phyloP scores from a whole-genome alignment of 1,140 invertebrate genomes.

The Leptinotarsa lineolata region DNA sequence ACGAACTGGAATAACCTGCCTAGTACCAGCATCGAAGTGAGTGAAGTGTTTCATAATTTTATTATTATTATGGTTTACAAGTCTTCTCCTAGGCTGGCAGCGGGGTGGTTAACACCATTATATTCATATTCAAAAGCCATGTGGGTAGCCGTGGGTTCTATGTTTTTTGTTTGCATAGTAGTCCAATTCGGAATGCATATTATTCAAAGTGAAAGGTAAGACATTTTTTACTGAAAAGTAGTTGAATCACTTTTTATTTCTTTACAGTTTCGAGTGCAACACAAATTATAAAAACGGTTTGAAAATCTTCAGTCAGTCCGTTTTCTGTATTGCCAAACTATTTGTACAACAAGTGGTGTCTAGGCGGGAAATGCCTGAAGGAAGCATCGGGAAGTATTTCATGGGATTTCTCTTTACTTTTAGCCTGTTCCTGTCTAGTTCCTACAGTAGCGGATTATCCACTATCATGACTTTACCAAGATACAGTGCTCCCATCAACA shows the following conservation, averaged over 20 bases:
- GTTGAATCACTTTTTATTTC: neutral
- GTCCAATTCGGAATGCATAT: neutral
- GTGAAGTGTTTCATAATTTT: no score
- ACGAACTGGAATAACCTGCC: constrained; percentile 63
- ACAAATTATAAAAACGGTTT: neutral
- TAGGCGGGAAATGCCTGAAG: constrained; percentile 19
- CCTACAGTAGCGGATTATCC: constrained; percentile 61
- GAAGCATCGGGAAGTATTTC: constrained; percentile 31
- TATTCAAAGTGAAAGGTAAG: neutral
- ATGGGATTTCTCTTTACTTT: constrained; percentile 55
- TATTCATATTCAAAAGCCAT: constrained; percentile 41
- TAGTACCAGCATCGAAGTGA: constrained; percentile 62
- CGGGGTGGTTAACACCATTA: constrained; percentile 45
- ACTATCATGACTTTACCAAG: constrained; percentile 62
- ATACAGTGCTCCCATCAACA: constrained; percentile 43
- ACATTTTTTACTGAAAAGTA: neutral
- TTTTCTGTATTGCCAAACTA: constrained; percentile 33
- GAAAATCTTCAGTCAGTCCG: constrained; percentile 2
- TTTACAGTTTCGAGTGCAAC: neutral
- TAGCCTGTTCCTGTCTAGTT: constrained; percentile 58
- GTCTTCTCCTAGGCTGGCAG: constrained; percentile 35
- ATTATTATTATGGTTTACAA: no score
- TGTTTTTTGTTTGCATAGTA: constrained; percentile 25
- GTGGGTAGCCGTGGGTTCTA: constrained; percentile 45
- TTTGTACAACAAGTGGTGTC: constrained; percentile 36